phyloP scores from a whole-genome alignment of 2,888 invertebrate genomes.

The Perizoma affinitatum region DNA sequence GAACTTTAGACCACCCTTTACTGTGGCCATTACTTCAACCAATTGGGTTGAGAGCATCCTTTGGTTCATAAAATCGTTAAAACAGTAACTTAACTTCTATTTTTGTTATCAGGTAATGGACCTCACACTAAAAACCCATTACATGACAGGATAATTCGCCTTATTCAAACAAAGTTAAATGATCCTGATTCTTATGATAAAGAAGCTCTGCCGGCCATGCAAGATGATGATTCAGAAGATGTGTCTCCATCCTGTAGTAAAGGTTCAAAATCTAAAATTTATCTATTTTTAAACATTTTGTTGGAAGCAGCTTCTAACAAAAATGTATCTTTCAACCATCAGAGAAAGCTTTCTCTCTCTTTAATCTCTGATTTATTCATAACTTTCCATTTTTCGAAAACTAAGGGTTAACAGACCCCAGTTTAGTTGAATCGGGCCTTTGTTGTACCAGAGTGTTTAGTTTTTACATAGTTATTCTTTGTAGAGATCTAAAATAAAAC shows the following conservation, averaged over 20 bases:
- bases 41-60: too few species aligned
- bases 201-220: conserved; percentile 10
- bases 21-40: too few species aligned
- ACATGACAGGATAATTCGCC: conserved; percentile 19
- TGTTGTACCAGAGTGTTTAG: not conserved
- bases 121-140: conserved; percentile 18
- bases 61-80: too few species aligned
- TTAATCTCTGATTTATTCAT: not conserved
- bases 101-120: conserved; percentile 23
- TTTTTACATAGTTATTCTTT: not conserved
- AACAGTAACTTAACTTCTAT: not conserved
- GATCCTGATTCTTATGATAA: conserved; percentile 14
- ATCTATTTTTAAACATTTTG: too few species aligned
- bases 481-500: too few species aligned
- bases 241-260: conserved; percentile 14
- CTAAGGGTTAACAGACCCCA: too few species aligned
- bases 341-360: too few species aligned
- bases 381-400: too few species aligned
- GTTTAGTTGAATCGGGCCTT: conserved; percentile 1
- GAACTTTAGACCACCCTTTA: too few species aligned
- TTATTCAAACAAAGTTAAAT: conserved; percentile 18
- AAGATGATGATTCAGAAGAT: conserved; percentile 20
- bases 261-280: conserved; percentile 3
- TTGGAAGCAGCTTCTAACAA: too few species aligned
- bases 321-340: too few species aligned